Evolutionary conservation across 2,113 vertebrate species (phyloP), one percentile per base, ranked within the genome.

Genomic region (Neoarius graeffei): DNA sequence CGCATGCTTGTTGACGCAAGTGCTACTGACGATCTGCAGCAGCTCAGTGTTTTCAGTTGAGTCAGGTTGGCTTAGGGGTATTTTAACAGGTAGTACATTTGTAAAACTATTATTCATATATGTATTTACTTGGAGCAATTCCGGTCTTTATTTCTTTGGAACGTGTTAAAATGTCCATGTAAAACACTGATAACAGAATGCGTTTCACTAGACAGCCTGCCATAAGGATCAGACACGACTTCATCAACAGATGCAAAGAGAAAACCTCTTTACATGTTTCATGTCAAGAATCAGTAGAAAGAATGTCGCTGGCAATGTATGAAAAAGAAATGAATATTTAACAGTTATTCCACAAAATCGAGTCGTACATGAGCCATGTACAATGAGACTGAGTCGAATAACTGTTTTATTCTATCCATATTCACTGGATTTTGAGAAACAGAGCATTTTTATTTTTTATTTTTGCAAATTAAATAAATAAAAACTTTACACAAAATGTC

Each of bases 1-100:
- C 69, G 79, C 79, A 42, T 87, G 83, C 79, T 88, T 79, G 86
- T 86, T 74, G 83, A 85, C 69, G 77, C 85, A 84, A 85, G 77
- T 86, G 77, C 83, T n/a, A 19, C 71, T 59, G 85, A 67, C 91
- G 83, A 88, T 88, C 27, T 30, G 14, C n/a, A 83, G 14, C 67
- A 82, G 84, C 76, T 85, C 15, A 89, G 4, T 76, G 42, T 23
- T 88, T 74, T 74, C 73, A 73, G 20, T 66, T 67, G 87, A 80
- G 71, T 88, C 82, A 84, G 83, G 2, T 14, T 86, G 66, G 77
- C 80, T 81, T 87, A 67, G 23, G 25, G 69, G 7, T 79, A 76
- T 60, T 87, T 76, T 62, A 83, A 52, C 14, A 76, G 76, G 67
- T 76, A 76, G 54, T 76, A 20, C 4, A 71, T 69, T 81, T 71